phyloP scores from a whole-genome alignment of 2,113 vertebrate genomes.

The Anoura caudifer region DNA sequence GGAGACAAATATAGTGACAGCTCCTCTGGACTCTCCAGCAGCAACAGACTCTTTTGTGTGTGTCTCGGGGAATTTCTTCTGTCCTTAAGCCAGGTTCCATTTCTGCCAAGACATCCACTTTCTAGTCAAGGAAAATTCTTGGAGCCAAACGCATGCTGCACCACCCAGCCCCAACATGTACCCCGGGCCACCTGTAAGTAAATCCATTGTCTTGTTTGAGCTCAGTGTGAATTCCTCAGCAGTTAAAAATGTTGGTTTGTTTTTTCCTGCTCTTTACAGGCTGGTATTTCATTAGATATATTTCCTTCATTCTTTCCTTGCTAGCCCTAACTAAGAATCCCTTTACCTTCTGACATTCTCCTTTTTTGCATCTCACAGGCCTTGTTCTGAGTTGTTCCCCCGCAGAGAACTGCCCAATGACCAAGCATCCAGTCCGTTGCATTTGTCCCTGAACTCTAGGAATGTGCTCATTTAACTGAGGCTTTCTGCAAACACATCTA shows the following conservation, averaged over 20 bases:
- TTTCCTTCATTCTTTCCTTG: not conserved
- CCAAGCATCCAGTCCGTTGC: not conserved
- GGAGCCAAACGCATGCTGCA: not conserved
- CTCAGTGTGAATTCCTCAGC: conserved; percentile 34
- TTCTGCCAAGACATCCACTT: conserved; percentile 56
- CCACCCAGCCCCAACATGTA: not conserved
- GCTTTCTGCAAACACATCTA: conserved; percentile 10
- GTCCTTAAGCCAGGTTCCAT: conserved; percentile 30
- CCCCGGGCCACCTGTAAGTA: conserved; percentile 7
- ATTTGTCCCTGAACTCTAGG: not conserved
- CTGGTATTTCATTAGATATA: conserved; percentile 1
- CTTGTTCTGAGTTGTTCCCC: not conserved
- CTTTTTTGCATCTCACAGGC: not conserved
- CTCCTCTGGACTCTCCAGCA: not conserved
- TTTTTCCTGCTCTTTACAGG: not conserved
- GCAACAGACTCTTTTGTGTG: not conserved
- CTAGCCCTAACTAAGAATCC: not conserved
- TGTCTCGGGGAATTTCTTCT: not conserved
- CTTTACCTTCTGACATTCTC: not conserved
- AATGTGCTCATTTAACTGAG: not conserved
- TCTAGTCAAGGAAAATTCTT: conserved; percentile 45
- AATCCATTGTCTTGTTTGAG: conserved; percentile 47
- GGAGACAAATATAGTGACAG: not conserved
- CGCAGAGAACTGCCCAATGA: not conserved
- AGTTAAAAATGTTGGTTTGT: not conserved